phyloP scores from a whole-genome alignment of 2,888 invertebrate species.

The Cordilura impudica region DNA sequence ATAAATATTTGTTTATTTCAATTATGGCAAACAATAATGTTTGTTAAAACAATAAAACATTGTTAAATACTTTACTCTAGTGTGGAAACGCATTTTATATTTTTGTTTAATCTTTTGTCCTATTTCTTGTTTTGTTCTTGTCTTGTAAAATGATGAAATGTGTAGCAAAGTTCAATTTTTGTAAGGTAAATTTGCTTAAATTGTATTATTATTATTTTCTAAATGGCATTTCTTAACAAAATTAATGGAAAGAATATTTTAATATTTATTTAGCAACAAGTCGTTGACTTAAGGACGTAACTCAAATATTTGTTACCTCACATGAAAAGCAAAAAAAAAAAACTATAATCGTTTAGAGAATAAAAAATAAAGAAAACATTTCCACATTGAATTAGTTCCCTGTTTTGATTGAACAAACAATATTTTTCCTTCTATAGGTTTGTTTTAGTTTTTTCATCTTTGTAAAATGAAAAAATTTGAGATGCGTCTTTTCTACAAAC shows the following conservation, averaged over 20 bases:
- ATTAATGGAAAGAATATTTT: background rate
- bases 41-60: conserved; percentile 16
- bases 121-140: background rate
- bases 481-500: background rate
- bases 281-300: no score
- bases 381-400: no score
- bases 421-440: no score
- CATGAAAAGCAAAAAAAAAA: no score
- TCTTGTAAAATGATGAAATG: conserved; percentile 13
- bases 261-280: conserved; percentile 44
- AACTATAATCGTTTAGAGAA: no score
- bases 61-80: background rate
- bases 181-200: conserved; percentile 51
- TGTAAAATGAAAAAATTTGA: background rate
- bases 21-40: conserved; percentile 46
- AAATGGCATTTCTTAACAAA: conserved; percentile 5
- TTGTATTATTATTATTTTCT: no score
- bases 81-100: background rate
- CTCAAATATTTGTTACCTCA: no score
- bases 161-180: background rate
- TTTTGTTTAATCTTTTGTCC: background rate
- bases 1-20: conserved; percentile 26
- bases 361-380: no score
- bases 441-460: no score
- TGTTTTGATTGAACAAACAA: no score